phyloP scores from a whole-genome alignment of 2,113 vertebrate species.

The Thomomys bottae region DNA sequence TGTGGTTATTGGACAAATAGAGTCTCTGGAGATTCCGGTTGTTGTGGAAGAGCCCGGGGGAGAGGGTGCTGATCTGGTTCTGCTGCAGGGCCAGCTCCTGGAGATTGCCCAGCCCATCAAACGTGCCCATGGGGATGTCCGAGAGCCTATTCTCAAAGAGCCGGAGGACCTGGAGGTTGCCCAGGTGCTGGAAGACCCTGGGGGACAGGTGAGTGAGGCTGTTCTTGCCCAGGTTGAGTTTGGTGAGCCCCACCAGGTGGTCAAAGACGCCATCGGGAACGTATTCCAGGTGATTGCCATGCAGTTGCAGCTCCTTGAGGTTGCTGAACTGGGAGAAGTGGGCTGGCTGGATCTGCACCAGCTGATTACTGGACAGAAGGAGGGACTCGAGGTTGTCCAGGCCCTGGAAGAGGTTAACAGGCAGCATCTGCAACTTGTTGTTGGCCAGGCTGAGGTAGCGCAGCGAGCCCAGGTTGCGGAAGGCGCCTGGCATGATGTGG shows the following conservation, averaged over 20 bases:
- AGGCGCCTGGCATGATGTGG: constrained; percentile 80
- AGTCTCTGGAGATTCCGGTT: constrained; percentile 90
- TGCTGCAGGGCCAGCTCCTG: constrained; percentile 91
- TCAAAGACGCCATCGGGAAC: constrained; percentile 88
- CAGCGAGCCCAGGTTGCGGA: constrained; percentile 83
- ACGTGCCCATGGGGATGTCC: constrained; percentile 85
- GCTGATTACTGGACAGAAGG: constrained; percentile 88
- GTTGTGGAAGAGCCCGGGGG: constrained; percentile 87
- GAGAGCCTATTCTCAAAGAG: constrained; percentile 90
- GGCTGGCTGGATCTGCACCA: constrained; percentile 82
- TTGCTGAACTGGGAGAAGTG: constrained; percentile 84
- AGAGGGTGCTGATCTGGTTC: constrained; percentile 88
- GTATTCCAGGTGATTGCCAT: constrained; percentile 84
- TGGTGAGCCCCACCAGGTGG: constrained; percentile 85
- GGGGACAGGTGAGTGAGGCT: constrained; percentile 84
- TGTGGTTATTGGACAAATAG: constrained; percentile 91
- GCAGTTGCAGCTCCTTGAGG: constrained; percentile 86
- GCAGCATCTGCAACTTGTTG: constrained; percentile 86
- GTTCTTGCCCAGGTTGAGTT: constrained; percentile 90
- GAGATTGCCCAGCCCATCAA: constrained; percentile 86
- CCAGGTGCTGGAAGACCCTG: constrained; percentile 87
- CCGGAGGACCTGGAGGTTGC: constrained; percentile 86
- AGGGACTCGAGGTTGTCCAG: constrained; percentile 93
- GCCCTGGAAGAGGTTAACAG: constrained; percentile 85
- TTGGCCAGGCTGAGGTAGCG: constrained; percentile 88